Evolutionary conservation across 2,797 vertebrate genomes (phyloP), one percentile per base, ranked within the genome.

Genomic region (Graptemys geographica): DNA sequence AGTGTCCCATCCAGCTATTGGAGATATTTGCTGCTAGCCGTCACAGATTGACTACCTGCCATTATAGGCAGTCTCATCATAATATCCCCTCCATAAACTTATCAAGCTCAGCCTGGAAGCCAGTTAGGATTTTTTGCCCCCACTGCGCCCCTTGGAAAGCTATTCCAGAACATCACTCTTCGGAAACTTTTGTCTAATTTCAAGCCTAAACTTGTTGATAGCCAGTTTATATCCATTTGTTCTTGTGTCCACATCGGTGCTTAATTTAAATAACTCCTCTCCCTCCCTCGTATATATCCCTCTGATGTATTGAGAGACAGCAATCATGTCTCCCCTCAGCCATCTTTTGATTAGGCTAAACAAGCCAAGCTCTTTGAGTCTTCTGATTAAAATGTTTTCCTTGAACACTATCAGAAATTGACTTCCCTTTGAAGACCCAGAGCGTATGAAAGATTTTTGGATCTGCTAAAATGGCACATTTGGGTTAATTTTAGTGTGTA

Each of bases 321-420:
- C 33, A 69, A 37, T n/a, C 33, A n/a, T 69, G 8, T n/a, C 33
- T 69, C 62, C 33, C 33, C 33, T 37, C 62, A 19, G 59, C 31
- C 31, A 15, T 13, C 59, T 62, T 62, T 62, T 62, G 59, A 5
- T 62, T 16, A 62, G 59, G 59, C 31, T 62, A 31, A 69, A 18
- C 62, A 19, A 69, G 8, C 62, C 62, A 69, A 69, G 15, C 33
- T 69, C 31, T 69, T 69, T 18, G 18, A 69, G 18, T n/a, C 7
- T 91, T 81, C 53, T 55, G 55, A 76, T 78, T 84, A 78, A 88
- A 91, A 80, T 11, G 0, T 92, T 95, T 95, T 87, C 59, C 81
- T 90, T 89, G 69, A 69, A 84, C 80, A 23, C 21, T 62, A 2
- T 72, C 84, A 93, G 82, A 87, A 90, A 62, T 25, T n/a, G 53